These are phyloP conservation scores for Cochlearius cochlearius DNA, from an alignment of 2,113 vertebrate genomes.

Conservation along the genomic window DNA sequence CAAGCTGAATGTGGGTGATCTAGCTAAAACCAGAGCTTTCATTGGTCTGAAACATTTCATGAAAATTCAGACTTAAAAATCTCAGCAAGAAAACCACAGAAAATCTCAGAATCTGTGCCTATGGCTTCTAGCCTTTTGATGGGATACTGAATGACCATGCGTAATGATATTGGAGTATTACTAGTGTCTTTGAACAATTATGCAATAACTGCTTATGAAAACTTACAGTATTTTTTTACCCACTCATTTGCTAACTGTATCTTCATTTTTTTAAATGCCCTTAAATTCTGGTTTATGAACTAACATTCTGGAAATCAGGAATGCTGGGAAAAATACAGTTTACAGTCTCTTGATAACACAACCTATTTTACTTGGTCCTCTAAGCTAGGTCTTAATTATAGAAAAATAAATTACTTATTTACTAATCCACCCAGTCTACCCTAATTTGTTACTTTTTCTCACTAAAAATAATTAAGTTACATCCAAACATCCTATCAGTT, in stretches of 20 bases:
- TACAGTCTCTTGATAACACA: not conserved
- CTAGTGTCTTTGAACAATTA: not conserved
- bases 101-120: not conserved
- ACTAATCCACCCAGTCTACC: conserved; percentile 23
- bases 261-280: not conserved
- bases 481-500: conserved; percentile 20
- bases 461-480: conserved; percentile 44
- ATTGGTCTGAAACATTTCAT: not conserved
- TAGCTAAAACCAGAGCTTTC: not conserved
- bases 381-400: conserved; percentile 20
- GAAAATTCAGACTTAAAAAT: not conserved
- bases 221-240: not conserved
- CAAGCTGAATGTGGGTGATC: not conserved
- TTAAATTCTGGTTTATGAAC: not conserved
- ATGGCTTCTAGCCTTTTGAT: fast-evolving
- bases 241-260: not conserved
- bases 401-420: conserved; percentile 56
- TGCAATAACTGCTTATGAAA: not conserved
- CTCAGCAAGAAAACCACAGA: not conserved
- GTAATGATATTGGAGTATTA: not conserved
- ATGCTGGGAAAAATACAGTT: not conserved
- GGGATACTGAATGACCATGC: not conserved
- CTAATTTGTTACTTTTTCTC: conserved; percentile 49
- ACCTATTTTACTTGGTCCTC: not conserved
- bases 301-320: not conserved